Base-by-base conservation (phyloP, 2,797 vertebrate genomes). In the Aeoliscus strigatus region DNA sequence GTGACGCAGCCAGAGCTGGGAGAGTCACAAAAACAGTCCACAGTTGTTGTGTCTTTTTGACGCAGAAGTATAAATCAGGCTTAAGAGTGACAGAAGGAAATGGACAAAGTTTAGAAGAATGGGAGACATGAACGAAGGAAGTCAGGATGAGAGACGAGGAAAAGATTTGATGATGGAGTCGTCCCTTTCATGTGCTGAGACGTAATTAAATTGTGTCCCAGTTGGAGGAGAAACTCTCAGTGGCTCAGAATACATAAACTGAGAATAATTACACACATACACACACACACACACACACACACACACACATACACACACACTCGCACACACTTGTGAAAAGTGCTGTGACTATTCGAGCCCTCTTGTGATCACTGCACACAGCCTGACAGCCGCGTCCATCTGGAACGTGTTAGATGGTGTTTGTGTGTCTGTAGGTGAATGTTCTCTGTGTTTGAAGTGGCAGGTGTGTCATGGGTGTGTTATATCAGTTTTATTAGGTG, bases 361-460 rank as follows among this genome's bases (percentile, higher is more conserved):
- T n/a, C 12, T 58, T 51, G 9, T 40, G 8, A 39, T 60, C 6
- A 36, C 50, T 12, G 42, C 34, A 27, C 32, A 9, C 52, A 28
- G 34, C 23, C 25, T 54, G 36, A 74, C 53, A 43, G 21, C 29
- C n/a, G 7, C 18, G 2, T 27, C 45, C 77, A 83, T 80, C 69
- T 83, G 82, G 76, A 80, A 56, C 2, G 1, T 15, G 43, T 82
- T 73, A 67, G 18, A 14, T 29, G 39, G 32, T 39, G 45, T 36
- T 31, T 24, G 37, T 48, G 45, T 36, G 38, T 35, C 16, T 40
- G 27, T 41, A 34, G 11, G 38, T 45, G 6, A 34, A 27, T 37
- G n/a, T 26, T 40, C n/a, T 36, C n/a, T 26, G 27, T 54, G 66
- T 84, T 86, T 86, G 74, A 87, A 82, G 79, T 87, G 77, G 69